Percentiles rank a stretch among this genome's conserved stretches.
These are phyloP conservation scores for Drosophila nebulosa DNA, from an alignment of 1,140 invertebrate genomes.

Conservation along the genomic window DNA sequence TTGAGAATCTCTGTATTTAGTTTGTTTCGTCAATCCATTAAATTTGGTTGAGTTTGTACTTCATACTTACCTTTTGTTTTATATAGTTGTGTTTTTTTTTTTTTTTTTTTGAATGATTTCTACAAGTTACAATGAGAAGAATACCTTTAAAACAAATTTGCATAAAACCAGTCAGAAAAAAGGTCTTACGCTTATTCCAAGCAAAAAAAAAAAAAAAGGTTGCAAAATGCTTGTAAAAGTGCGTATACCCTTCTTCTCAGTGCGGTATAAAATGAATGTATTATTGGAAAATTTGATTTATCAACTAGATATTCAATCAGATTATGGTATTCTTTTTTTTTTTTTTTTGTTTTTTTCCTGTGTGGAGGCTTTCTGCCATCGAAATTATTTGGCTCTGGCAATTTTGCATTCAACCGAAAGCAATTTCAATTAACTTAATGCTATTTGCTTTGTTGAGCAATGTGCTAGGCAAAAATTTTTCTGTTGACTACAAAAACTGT, in stretches of 20 bases:
- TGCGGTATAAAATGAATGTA: neutral
- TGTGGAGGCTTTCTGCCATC: neutral
- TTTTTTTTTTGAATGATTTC: no score
- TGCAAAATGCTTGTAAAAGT: neutral
- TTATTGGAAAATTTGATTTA: neutral
- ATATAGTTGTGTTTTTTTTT: no score
- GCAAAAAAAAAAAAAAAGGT: no score
- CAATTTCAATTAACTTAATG: slow-evolving; percentile 15
- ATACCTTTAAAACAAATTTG: no score
- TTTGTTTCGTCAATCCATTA: no score
- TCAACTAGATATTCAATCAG: neutral
- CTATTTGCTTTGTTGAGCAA: slow-evolving; percentile 4
- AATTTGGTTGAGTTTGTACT: no score
- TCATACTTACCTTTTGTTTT: no score
- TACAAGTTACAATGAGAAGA: no score
- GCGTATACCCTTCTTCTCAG: neutral
- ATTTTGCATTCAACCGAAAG: slow-evolving; percentile 2
- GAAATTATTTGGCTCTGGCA: neutral
- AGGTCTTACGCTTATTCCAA: no score
- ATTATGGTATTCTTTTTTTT: neutral
- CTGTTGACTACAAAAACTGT: slow-evolving; percentile 2
- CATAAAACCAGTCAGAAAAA: no score
- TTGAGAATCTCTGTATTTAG: no score
- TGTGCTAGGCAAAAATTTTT: neutral
- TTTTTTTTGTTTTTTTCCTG: neutral